Evolutionary conservation across 2,888 invertebrate genomes (phyloP).

Genomic region (Diarsia mendica): DNA sequence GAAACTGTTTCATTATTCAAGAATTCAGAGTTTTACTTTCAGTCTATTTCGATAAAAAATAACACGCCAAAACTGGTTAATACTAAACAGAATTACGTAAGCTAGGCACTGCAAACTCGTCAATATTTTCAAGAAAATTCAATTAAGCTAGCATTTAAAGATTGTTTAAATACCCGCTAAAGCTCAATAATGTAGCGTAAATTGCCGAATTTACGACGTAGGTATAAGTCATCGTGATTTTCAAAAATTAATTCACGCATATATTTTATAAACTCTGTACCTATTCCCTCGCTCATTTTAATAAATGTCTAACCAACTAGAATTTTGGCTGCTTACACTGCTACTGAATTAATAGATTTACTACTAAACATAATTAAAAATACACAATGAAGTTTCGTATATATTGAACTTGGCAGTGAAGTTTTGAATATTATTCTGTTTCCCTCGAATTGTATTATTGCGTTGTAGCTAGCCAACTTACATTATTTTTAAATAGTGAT

Average conservation of each 20-base stretch:
- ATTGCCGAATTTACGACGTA: neutral
- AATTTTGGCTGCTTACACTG: neutral
- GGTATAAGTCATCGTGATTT: constrained; percentile 40
- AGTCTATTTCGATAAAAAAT: neutral
- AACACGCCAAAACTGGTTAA: neutral
- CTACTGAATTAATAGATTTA: neutral
- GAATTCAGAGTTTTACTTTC: neutral
- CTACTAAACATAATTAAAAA: constrained; percentile 13
- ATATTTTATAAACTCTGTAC: constrained; percentile 1
- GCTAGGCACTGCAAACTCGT: no score
- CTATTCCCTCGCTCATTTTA: constrained; percentile 31
- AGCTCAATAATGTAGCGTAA: neutral
- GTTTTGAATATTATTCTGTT: constrained; percentile 13
- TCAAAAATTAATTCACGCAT: constrained; percentile 41
- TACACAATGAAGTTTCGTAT: constrained; percentile 32
- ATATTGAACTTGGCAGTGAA: constrained; percentile 24
- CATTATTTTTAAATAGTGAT: neutral
- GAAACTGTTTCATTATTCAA: neutral
- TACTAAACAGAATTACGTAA: neutral
- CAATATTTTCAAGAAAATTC: neutral
- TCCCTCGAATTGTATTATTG: neutral
- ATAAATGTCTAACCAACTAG: neutral
- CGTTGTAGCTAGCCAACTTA: neutral
- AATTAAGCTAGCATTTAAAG: neutral
- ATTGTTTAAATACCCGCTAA: neutral